A percentile compares a stretch with the other conserved stretches of the same genome.
Conservation (phyloP, 2,888 invertebrate genomes). For the Empis stercorea region DNA sequence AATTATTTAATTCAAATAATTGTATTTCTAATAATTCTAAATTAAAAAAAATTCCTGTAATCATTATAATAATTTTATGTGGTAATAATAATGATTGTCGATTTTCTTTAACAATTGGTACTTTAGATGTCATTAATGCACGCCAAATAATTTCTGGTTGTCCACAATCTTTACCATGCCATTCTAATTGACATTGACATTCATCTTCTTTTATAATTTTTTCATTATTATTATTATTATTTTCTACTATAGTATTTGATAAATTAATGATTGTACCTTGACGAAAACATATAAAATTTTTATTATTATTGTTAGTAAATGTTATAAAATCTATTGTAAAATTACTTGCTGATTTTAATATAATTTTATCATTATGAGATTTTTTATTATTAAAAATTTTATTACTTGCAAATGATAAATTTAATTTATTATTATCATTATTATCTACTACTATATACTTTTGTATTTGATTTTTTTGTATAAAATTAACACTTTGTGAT, state of each 20-base stretch:
- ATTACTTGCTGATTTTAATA: constrained; percentile 9
- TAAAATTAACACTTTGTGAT: neutral
- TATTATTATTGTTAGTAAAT: neutral
- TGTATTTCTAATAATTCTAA: constrained; percentile 46
- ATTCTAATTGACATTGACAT: constrained; percentile 46
- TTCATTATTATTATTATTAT: neutral
- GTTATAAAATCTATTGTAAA: constrained; percentile 9
- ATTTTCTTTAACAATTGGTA: constrained; percentile 15
- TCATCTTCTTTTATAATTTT: constrained; percentile 16
- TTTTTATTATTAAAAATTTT: too few species aligned
- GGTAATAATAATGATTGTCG: neutral
- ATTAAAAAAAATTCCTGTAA: constrained; percentile 40
- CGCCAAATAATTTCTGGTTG: constrained; percentile 55
- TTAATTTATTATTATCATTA: neutral
- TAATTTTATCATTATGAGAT: constrained; percentile 2
- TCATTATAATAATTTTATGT: constrained; percentile 41
- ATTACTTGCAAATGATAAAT: neutral
- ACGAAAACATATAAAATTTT: constrained; percentile 11
- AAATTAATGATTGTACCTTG: constrained; percentile 3
- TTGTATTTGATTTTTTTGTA: neutral
- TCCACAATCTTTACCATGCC: constrained; percentile 53
- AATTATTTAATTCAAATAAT: constrained; percentile 44
- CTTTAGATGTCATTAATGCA: constrained; percentile 44
- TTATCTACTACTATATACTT: neutral
- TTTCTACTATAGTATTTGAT: too few species aligned